Conservation (phyloP, 23 tunicate species). For the Halocynthia aurantium region DNA sequence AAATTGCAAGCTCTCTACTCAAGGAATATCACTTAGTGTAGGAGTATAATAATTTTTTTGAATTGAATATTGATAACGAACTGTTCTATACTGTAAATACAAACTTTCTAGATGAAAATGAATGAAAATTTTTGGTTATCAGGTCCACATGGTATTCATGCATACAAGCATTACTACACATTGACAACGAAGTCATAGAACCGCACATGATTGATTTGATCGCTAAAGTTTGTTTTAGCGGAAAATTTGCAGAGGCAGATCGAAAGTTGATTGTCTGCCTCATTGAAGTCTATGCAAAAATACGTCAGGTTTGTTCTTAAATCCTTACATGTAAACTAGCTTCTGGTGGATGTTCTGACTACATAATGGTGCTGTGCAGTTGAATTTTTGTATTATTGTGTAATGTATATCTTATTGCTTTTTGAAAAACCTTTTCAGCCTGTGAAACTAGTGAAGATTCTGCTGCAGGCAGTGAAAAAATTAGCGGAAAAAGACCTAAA, state of each 20-base stretch:
- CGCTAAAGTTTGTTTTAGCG: neutral
- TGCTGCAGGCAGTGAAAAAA: neutral
- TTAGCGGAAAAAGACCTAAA: neutral
- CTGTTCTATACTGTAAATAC: too few relatives aligned
- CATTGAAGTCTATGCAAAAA: constrained; percentile 12
- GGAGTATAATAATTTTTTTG: too few relatives aligned
- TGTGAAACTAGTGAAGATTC: constrained; percentile 8
- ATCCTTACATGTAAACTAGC: too few relatives aligned
- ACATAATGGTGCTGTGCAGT: neutral
- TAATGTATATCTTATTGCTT: neutral
- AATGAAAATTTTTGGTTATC: too few relatives aligned
- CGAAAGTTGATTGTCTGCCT: neutral
- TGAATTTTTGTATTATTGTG: neutral
- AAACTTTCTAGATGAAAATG: too few relatives aligned
- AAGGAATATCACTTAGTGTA: neutral
- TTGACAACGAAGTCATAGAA: too few relatives aligned
- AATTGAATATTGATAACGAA: too few relatives aligned
- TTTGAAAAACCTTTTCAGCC: neutral
- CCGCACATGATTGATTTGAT: neutral
- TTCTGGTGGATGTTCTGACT: neutral
- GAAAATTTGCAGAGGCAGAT: neutral
- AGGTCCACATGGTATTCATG: too few relatives aligned
- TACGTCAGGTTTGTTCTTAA: constrained; percentile 1
- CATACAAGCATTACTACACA: too few relatives aligned
- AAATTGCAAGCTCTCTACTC: neutral